These are phyloP conservation scores for Aleadryas rufinucha DNA, from an alignment of 2,113 vertebrate genomes.

Conservation along the genomic window DNA sequence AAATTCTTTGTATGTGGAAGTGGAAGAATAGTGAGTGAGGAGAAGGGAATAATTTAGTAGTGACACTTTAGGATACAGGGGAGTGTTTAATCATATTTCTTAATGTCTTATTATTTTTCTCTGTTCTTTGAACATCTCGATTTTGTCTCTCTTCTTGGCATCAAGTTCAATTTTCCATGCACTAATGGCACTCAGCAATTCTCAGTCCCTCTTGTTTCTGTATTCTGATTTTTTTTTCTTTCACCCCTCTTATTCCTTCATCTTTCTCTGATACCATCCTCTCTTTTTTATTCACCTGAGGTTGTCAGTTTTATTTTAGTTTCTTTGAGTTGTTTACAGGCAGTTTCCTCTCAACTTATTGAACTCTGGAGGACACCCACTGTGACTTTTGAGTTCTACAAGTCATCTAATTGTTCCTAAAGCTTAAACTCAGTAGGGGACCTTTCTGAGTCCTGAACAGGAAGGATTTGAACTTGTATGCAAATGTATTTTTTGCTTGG, in stretches of 20 bases:
- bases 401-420: conserved; percentile 10
- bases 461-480: neutral
- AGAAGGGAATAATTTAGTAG: neutral
- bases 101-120: neutral
- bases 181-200: neutral
- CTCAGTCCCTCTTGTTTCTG: neutral
- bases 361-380: neutral
- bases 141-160: neutral
- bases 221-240: neutral
- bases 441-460: neutral
- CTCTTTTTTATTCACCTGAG: neutral
- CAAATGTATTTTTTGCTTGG: neutral
- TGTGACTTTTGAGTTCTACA: neutral
- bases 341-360: neutral
- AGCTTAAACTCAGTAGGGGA: neutral
- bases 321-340: neutral
- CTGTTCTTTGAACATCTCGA: neutral
- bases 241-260: neutral
- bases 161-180: neutral
- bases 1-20: neutral
- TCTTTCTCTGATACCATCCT: neutral
- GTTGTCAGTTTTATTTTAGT: neutral
- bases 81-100: neutral
- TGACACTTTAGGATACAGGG: neutral
- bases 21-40: neutral